Percentiles rank a stretch among this genome's conserved stretches.
Evolutionary conservation across 2,113 vertebrate genomes (phyloP).

Genomic region (Corythornis cristatus): DNA sequence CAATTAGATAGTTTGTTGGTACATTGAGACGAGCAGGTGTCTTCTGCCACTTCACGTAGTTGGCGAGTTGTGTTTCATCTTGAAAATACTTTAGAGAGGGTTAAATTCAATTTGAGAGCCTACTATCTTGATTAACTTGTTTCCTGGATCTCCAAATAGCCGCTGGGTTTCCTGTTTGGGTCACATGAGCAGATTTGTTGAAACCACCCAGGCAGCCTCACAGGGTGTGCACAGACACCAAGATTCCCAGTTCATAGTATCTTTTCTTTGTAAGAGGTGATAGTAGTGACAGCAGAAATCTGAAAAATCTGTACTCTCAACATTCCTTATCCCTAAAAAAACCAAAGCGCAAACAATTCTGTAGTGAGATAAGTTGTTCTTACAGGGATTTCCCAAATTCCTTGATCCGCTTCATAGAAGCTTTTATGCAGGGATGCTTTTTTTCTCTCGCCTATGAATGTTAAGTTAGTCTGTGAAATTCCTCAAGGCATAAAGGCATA

Average conservation of each 20-base stretch:
- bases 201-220: background rate
- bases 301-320: background rate
- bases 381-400: background rate
- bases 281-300: background rate
- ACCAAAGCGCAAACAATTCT: background rate
- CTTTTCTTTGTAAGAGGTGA: background rate
- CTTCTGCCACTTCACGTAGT: background rate
- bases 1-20: background rate
- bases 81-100: background rate
- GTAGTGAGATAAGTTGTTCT: background rate
- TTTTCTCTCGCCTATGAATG: background rate
- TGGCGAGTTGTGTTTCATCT: background rate
- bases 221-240: rapidly evolving
- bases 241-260: background rate
- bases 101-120: background rate
- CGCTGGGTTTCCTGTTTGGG: background rate
- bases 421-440: background rate
- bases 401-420: background rate
- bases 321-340: background rate
- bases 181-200: background rate
- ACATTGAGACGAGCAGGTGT: background rate
- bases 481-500: rapidly evolving
- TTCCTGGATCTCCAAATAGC: constrained; percentile 17
- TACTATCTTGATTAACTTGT: background rate
- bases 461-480: background rate